Base-by-base conservation (phyloP, 1,140 invertebrate species). In the Drosophila yakuba region DNA sequence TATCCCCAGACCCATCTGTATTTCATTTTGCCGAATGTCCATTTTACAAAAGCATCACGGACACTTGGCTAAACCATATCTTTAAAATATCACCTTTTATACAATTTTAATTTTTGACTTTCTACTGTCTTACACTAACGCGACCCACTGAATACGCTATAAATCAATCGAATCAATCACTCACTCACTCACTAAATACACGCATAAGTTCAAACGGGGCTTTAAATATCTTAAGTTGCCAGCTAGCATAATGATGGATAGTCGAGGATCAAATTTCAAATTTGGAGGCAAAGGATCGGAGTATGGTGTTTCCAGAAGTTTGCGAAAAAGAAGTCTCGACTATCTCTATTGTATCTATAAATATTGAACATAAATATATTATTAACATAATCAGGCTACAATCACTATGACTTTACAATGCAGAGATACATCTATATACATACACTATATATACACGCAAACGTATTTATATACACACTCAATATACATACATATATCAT, bases 171-270 rank as follows among this genome's bases (percentile, higher is more conserved):
- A 80, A 60, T 71, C 80, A 80, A 54, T 61, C 69, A 82, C 57
- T 66, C 80, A 84, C 72, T 61, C 72, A 74, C 35, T 66, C 69
- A 66, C 45, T 74, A 61, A 75, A 83, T 88, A 88, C 75, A 86
- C 74, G 82, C 82, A 78, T 86, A 82, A 86, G 82, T 86, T 86
- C 82, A 77, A 86, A 86, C 74, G 75, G 83, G 82, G 82, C 82
- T 86, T 86, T 86, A 86, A 88, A 54, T 88, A 86, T 86, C 51
- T 86, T 86, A 83, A 82, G 82, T 86, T 86, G 82, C 82, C 82
- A 86, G 82, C 83, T 86, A 86, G 82, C 71, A 82, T 82, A 86
- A 88, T 79, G 56, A 64, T 63, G 55, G 50, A 32, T 41, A 36
- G 56, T 67, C 51, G 47, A 54, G 47, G 52, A 0, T 36, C 11